Conservation (phyloP, 2,888 invertebrate species). For the Oasisia sp. region DNA sequence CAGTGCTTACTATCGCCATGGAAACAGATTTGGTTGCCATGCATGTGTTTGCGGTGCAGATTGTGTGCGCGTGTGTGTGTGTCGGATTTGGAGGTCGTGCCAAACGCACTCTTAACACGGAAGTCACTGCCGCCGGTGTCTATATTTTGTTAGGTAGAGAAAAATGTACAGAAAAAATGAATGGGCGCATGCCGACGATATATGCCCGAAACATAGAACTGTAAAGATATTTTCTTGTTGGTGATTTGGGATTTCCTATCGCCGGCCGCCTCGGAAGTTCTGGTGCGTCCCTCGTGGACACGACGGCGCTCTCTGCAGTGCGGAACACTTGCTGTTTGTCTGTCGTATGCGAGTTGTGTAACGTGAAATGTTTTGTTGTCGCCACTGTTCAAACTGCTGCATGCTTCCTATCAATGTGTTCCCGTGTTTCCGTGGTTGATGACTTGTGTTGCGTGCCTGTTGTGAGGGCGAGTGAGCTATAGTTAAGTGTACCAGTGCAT, state of each 20-base stretch:
- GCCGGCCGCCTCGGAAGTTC: neutral
- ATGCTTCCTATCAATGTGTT: neutral
- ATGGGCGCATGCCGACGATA: neutral
- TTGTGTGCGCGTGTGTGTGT: neutral
- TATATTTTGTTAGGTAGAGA: slow-evolving; percentile 10
- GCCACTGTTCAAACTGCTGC: neutral
- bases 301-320: neutral
- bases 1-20: neutral
- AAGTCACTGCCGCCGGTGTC: slow-evolving; percentile 1
- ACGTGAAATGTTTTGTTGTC: neutral
- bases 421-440: neutral
- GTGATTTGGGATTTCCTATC: neutral
- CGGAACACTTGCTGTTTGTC: neutral
- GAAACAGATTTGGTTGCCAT: slow-evolving; percentile 4
- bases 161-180: neutral
- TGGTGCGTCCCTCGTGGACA: neutral
- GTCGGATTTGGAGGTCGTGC: neutral
- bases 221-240: neutral
- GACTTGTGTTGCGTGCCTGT: slow-evolving; percentile 8
- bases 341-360: neutral
- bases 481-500: neutral
- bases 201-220: neutral
- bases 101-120: neutral
- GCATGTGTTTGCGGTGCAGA: neutral
- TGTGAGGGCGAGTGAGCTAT: neutral